Conservation (phyloP, 2,797 vertebrate species). For the Mormyrus hasselquistii region DNA sequence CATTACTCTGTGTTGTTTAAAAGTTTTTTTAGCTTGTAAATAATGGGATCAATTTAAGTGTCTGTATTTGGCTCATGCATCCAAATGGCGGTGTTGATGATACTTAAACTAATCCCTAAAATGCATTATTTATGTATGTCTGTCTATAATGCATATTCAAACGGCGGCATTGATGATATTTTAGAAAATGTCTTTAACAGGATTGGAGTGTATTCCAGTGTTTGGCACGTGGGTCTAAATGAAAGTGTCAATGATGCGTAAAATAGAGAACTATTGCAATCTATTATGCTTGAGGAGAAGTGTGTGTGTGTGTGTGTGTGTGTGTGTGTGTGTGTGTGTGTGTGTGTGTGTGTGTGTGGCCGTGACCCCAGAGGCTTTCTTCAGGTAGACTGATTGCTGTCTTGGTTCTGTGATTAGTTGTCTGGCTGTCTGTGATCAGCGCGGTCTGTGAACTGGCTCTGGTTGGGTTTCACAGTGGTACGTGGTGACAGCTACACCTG, state of each 20-base stretch:
- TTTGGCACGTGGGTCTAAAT: background rate
- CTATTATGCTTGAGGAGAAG: background rate
- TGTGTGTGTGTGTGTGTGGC: background rate
- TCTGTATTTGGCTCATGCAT: background rate
- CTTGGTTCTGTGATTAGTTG: background rate
- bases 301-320: background rate
- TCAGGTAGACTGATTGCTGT: background rate
- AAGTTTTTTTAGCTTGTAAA: background rate
- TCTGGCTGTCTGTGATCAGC: background rate
- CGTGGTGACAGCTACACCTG: background rate
- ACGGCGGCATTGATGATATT: background rate
- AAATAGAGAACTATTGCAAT: background rate
- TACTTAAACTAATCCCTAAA: background rate
- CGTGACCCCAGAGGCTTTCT: background rate
- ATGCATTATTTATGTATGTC: background rate
- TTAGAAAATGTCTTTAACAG: background rate
- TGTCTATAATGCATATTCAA: background rate
- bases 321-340: background rate
- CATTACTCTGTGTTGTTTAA: background rate
- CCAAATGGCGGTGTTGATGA: background rate
- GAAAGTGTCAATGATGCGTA: background rate
- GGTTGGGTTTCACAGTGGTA: background rate
- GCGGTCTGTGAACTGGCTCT: background rate
- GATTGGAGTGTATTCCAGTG: background rate
- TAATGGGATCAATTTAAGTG: background rate